Evolutionary conservation across 2,888 invertebrate species (phyloP), one percentile per base, ranked within the genome.

Genomic region (Selenia dentaria): DNA sequence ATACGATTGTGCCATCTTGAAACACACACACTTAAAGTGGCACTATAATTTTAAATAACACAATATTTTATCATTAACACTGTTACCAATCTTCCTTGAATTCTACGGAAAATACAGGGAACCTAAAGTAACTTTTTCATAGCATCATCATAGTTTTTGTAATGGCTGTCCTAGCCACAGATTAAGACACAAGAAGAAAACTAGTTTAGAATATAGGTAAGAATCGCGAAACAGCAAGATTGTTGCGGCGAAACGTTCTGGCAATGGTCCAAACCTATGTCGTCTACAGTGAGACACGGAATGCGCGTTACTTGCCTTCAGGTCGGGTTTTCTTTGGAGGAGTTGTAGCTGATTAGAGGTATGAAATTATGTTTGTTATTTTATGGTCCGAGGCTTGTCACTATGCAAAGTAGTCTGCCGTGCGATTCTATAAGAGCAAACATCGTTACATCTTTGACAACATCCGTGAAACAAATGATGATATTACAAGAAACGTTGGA

Each of bases 211-310:
- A 42, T 28, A 39, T 48, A 22, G 37, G 43, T 45, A 45, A 40
- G 41, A 51, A 47, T 53, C 18, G 26, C 38, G 28, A 46, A 39
- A 40, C 38, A 47, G 51, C 36, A 40, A 43, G 51, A 53, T 41
- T 46, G 47, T 54, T 36, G 18, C 43, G 39, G 39, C 41, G 33
- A 44, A 46, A 29, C 34, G 33, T 20, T 29, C 45, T 58, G 58
- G 58, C 58, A 55, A 12, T 26, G 35, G 32, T 58, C 58, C 58
- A 58, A 58, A 40, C 46, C 40, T 34, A 33, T 55, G 53, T 58
- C 53, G 33, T 41, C 44, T 51, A 38, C 53, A 43, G 34, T 36
- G 29, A 33, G 34, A 51, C 53, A 54, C 27, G 38, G 51, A 43
- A 49, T 54, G 51, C 44, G 53, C 53, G 51, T 50, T 44, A 46